Base-by-base conservation (phyloP, 2,888 invertebrate genomes). In the Physocephala rufipes region DNA sequence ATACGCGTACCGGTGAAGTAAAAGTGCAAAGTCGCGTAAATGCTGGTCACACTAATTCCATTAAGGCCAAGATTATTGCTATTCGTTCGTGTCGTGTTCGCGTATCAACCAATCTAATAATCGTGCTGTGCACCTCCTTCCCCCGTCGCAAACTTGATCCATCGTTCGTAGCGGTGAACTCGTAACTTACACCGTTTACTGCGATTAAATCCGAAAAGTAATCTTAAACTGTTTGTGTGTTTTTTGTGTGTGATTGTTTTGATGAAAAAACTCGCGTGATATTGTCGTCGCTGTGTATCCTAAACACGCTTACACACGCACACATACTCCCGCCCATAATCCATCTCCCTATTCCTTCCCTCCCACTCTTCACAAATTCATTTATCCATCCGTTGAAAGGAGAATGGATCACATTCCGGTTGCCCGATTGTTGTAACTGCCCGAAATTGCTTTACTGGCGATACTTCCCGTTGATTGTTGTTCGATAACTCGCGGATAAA, bases 321-420 rank as follows among this genome's bases (percentile, higher is more conserved):
- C 19, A 19, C 53, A 55, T 3, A 7, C 0, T 26, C 28, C 26
- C 2, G 15, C 16, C 9, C 28, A 21, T 12, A 53, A n/a, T n/a
- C n/a, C n/a, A n/a, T n/a, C n/a, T n/a, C n/a, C n/a, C n/a, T 21
- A 53, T 12, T 36, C 36, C 36, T 36, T 28, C 47, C 12, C 16
- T 13, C 28, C 16, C n/a, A 47, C 36, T 13, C 13, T 55, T 21
- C 15, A 43, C 30, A 16, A n/a, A n/a, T n/a, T n/a, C n/a, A n/a
- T n/a, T n/a, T n/a, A n/a, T n/a, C n/a, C n/a, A n/a, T n/a, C n/a
- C n/a, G 28, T 30, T n/a, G 24, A 36, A 30, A 12, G 21, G 24
- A 24, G 30, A 64, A 70, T 47, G 47, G 70, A 55, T 63, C 68
- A 26, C 47, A 64, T 64, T 70, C 64, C 64, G 70, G 70, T 70